These are phyloP conservation scores for Chloromyia formosa DNA, from an alignment of 2,888 invertebrate genomes.

Conservation along the genomic window DNA sequence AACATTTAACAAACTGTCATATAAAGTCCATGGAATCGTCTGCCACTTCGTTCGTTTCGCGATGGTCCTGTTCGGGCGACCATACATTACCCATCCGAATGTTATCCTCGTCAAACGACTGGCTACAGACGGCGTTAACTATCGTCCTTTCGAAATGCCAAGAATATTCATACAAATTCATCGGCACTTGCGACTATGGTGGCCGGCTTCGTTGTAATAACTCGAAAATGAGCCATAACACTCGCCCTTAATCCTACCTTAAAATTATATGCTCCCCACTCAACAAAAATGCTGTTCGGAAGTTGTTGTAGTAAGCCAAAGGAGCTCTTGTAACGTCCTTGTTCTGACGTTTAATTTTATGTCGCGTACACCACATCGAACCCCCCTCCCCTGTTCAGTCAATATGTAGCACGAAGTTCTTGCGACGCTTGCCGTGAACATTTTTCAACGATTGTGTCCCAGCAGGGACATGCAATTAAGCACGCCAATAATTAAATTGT, in stretches of 20 bases:
- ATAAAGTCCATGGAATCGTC: neutral
- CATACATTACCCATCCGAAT: neutral
- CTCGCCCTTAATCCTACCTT: neutral
- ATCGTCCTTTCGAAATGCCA: neutral
- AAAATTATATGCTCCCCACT: neutral
- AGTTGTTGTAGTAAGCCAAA: neutral
- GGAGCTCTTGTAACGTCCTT: neutral
- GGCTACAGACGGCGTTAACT: too few relatives aligned
- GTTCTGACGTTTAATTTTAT: neutral
- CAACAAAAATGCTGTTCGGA: neutral
- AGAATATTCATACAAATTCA: neutral
- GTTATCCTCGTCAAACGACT: neutral
- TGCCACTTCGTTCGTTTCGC: neutral
- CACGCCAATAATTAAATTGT: slow-evolving; percentile 10
- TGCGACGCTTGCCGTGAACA: neutral
- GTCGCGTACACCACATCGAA: neutral
- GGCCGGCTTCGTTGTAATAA: slow-evolving; percentile 12
- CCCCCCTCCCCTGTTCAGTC: neutral
- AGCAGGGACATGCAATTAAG: slow-evolving; percentile 22
- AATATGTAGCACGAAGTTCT: neutral
- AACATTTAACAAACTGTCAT: neutral
- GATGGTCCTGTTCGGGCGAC: neutral
- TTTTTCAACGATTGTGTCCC: neutral
- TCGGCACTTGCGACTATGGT: too few relatives aligned
- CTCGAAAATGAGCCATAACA: slow-evolving; percentile 22